A percentile compares a stretch with the other conserved stretches of the same genome.
phyloP scores from a whole-genome alignment of 2,888 invertebrate genomes.

The Automeris io region DNA sequence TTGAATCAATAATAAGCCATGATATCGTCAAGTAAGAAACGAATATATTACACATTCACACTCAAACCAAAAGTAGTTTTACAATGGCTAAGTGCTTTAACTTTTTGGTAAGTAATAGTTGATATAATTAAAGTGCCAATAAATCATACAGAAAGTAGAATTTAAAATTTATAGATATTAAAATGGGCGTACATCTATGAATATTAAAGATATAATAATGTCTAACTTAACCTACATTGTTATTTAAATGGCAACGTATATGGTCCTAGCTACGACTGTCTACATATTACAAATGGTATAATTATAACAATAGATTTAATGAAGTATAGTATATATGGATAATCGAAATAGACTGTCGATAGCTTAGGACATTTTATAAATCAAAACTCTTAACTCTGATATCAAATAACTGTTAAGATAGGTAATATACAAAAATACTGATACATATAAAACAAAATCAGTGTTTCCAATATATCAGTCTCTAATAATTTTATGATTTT shows the following conservation, averaged over 20 bases:
- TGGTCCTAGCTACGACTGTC: slow-evolving; percentile 31
- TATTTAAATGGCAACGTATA: slow-evolving; percentile 53
- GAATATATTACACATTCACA: slow-evolving; percentile 45
- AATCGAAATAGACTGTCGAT: slow-evolving; percentile 31
- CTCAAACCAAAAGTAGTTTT: too few species aligned
- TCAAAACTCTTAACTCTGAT: not conserved
- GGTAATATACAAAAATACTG: too few species aligned
- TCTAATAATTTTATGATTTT: too few species aligned
- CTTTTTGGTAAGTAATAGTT: too few species aligned
- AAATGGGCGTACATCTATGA: too few species aligned
- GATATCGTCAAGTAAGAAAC: not conserved
- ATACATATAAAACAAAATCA: too few species aligned
- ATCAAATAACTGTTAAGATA: too few species aligned
- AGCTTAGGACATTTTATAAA: slow-evolving; percentile 21
- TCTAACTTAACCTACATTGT: slow-evolving; percentile 34
- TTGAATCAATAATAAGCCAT: slow-evolving; percentile 33
- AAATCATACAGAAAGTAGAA: too few species aligned
- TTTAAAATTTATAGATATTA: too few species aligned
- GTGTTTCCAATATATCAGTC: too few species aligned
- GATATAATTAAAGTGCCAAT: too few species aligned
- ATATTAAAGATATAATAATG: slow-evolving; percentile 13
- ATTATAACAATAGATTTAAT: not conserved
- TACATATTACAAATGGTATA: slow-evolving; percentile 29
- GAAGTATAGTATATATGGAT: slow-evolving; percentile 44
- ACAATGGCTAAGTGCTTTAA: too few species aligned